Evolutionary conservation across 2,113 vertebrate species (phyloP).

Genomic region (Labeo rohita): DNA sequence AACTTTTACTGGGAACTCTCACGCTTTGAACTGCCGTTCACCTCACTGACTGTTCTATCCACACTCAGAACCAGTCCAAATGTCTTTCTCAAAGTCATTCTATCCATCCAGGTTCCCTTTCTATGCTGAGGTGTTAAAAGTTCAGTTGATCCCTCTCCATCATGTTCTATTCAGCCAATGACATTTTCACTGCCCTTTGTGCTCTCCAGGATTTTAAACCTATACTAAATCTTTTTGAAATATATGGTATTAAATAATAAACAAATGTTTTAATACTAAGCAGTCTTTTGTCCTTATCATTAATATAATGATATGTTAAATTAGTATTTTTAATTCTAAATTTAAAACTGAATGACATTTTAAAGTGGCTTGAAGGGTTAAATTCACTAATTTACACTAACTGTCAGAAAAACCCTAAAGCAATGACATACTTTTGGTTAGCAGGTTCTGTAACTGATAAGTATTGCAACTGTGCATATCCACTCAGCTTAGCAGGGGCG

Average conservation of each 20-base stretch:
- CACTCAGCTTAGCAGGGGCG: background rate
- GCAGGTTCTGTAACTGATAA: background rate
- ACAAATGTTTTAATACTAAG: background rate
- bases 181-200: background rate
- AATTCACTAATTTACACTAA: background rate
- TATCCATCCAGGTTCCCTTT: background rate
- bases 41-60: background rate
- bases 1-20: too few species aligned
- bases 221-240: background rate
- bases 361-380: background rate
- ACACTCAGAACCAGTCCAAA: background rate
- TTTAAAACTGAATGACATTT: background rate
- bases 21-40: background rate
- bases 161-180: background rate
- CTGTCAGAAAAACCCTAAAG: background rate
- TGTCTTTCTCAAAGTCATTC: background rate
- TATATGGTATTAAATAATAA: background rate
- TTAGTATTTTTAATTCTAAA: background rate
- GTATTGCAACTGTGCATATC: background rate
- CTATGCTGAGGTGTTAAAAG: background rate
- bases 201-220: background rate
- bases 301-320: background rate
- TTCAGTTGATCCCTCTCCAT: background rate
- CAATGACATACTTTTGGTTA: background rate
- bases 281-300: background rate